Conservation (phyloP, 2,113 vertebrate species). For the Pollachius pollachius region DNA sequence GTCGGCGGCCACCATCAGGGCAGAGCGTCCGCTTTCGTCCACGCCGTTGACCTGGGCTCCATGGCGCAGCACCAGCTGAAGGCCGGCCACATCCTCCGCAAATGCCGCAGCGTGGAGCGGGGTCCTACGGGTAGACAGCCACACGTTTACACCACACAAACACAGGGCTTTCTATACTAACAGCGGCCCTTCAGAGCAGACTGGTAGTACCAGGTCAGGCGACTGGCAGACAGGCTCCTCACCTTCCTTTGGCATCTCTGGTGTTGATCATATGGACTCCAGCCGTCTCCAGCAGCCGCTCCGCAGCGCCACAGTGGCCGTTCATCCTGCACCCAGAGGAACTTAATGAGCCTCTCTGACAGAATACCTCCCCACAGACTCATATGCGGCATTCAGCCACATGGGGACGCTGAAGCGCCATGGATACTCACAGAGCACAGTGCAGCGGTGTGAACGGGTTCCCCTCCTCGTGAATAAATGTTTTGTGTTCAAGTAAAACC, state of each 20-base stretch:
- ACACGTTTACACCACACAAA: not conserved
- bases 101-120: slow-evolving; percentile 96
- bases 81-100: slow-evolving; percentile 86
- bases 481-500: slow-evolving; percentile 99
- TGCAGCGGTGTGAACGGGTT: slow-evolving; percentile 97
- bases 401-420: not conserved
- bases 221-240: slow-evolving; percentile 12
- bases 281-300: slow-evolving; percentile 89
- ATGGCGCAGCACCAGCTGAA: slow-evolving; percentile 91
- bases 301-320: slow-evolving; percentile 89
- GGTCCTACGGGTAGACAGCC: slow-evolving; percentile 71
- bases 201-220: too few relatives aligned
- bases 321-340: slow-evolving; percentile 80
- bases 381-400: not conserved
- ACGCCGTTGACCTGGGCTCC: slow-evolving; percentile 86
- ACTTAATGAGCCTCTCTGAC: not conserved
- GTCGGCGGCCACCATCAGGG: slow-evolving; percentile 94
- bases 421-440: slow-evolving; percentile 94
- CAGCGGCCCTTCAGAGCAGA: too few relatives aligned
- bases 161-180: not conserved
- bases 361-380: not conserved
- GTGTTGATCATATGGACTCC: slow-evolving; percentile 95
- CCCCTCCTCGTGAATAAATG: slow-evolving; percentile 89
- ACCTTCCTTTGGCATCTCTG: slow-evolving; percentile 99
- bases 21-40: slow-evolving; percentile 85